Base-by-base conservation (phyloP, 1,140 invertebrate genomes). In the Sipha flava region DNA sequence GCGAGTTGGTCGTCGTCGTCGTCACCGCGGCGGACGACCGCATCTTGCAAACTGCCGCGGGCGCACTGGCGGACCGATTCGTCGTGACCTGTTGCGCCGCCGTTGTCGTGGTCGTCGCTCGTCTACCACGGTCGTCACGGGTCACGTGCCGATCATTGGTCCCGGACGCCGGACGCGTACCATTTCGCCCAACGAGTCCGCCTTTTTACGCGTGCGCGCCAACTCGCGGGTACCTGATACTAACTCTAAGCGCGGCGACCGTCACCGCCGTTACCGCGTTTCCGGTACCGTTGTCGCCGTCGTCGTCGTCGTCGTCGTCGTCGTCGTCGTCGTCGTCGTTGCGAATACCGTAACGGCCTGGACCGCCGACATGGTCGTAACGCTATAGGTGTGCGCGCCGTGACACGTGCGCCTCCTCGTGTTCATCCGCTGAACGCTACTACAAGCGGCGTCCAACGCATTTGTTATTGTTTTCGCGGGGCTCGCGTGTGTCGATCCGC, bases 31-130 rank as follows among this genome's bases (percentile, higher is more conserved):
- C 21, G 18, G n/a, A 54, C 49, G 73, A 16, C 29, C 49, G 21
- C 73, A 77, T 77, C 73, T 77, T 77, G 73, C 73, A 40, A 37
- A 77, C 52, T 77, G 73, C 34, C 49, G 34, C 73, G 14, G 31
- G 29, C 52, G 12, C 21, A 14, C 49, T 34, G 12, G 21, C 16
- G 31, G 34, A 16, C 31, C 47, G 12, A 75, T n/a, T n/a, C n/a
- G 29, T 34, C n/a, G 70, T 54, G 29, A 31, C 6, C 73, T 7
- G 34, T 52, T 43, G 37, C 34, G 21, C 40, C 1, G n/a, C 23
- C 40, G 64, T 18, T 14, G 49, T 10, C 18, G 21, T 26, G 23
- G 43, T 52, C 43, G 40, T 29, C 18, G 23, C 43, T 0, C 21
- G 43, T 73, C 52, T 77, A 52, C 70, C 31, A 9, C n/a, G 43